Evolutionary conservation across 2,888 invertebrate genomes (phyloP), one percentile per base, ranked within the genome.

Genomic region (Philereme vetulata): DNA sequence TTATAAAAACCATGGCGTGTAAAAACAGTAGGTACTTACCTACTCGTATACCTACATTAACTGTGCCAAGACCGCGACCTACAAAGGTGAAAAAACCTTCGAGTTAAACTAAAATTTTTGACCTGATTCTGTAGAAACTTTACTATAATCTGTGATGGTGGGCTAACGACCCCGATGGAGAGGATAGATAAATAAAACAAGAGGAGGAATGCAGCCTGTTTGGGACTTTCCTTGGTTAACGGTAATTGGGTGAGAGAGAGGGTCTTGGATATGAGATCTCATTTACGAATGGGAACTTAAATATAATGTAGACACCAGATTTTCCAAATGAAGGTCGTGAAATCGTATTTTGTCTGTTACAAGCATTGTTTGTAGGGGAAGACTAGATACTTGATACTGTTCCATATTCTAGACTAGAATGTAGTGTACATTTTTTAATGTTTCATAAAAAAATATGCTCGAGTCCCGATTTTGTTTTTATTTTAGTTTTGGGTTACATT

Each of bases 61-160:
- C 45, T 47, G 32, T 38, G 43, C 36, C 53, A 62, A 72, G 65
- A 76, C 67, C 79, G 70, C 80, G 88, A 86, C 89, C 88, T 88
- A 89, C 87, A 88, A 82, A 88, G 88, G 86, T 90, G 86, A 89
- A 88, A 76, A 89, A 86, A 88, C 88, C 84, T 83, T 84, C 81
- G 82, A 80, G 84, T 85, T 86, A 87, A 89, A 84, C 87, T 86
- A 78, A 87, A 85, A 87, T 88, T 84, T 89, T 85, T 85, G 88
- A 88, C 88, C 90, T 77, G 84, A 85, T 88, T 88, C 83, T 76
- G 78, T 76, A 51, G 77, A 84, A 88, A 86, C 84, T 56, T 35
- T 52, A 34, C 4, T 4, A 3, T 45, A 68, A 72, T 70, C 63
- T 69, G 75, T 60, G 72, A 44, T 49, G 75, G 81, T 52, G 76